phyloP scores from a whole-genome alignment of 2,113 vertebrate species.

The Rhabdomys dilectus region DNA sequence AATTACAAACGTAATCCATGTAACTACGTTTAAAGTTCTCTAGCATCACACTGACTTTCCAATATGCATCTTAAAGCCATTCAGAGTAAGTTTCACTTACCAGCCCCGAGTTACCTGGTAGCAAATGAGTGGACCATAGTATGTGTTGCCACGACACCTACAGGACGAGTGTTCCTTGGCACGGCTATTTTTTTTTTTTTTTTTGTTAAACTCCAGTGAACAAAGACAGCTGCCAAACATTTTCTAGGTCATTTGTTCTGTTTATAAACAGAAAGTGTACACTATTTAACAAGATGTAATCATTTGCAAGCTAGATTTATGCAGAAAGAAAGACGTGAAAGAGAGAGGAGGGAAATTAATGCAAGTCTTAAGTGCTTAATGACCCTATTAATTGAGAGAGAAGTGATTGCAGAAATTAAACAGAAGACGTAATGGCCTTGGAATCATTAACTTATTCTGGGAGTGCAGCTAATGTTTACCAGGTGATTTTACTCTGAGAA shows the following conservation, averaged over 20 bases:
- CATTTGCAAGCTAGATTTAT: slow-evolving; percentile 71
- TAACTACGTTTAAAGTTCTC: not conserved
- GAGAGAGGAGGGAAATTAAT: slow-evolving; percentile 58
- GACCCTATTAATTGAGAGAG: slow-evolving; percentile 74
- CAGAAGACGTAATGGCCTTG: slow-evolving; percentile 60
- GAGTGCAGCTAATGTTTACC: slow-evolving; percentile 55
- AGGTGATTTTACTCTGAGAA: slow-evolving; percentile 50
- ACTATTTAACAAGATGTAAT: slow-evolving; percentile 70
- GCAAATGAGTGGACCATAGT: not conserved
- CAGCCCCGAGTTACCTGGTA: not conserved
- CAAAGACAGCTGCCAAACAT: slow-evolving; percentile 65
- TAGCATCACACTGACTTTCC: slow-evolving; percentile 1
- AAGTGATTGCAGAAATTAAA: slow-evolving; percentile 72
- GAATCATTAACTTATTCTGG: slow-evolving; percentile 56
- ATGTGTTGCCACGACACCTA: not conserved
- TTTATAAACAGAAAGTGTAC: slow-evolving; percentile 74
- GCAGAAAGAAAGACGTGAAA: slow-evolving; percentile 58
- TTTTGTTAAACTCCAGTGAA: slow-evolving; percentile 11
- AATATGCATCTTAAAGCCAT: not conserved
- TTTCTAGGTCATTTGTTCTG: slow-evolving; percentile 73
- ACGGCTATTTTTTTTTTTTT: slow-evolving; percentile 40
- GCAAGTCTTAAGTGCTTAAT: slow-evolving; percentile 72
- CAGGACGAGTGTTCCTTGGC: not conserved
- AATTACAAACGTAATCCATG: slow-evolving; percentile 41
- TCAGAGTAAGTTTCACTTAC: slow-evolving; percentile 11